phyloP scores from a whole-genome alignment of 1,140 invertebrate species.

The Lepidurus arcticus region DNA sequence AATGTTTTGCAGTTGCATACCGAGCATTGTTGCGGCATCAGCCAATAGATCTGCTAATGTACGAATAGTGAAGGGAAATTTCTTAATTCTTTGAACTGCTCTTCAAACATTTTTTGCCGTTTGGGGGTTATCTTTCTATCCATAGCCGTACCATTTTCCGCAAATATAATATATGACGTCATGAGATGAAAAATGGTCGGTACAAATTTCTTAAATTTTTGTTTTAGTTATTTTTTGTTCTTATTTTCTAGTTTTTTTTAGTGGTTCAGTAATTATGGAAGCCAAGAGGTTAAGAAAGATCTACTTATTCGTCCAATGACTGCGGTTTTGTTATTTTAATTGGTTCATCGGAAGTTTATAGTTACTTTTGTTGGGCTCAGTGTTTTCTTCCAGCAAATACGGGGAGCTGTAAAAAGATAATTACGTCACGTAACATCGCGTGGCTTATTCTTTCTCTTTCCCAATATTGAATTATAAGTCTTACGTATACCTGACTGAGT shows the following conservation, averaged over 20 bases:
- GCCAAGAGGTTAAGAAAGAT: too few species aligned
- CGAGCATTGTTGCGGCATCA: background rate
- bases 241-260: too few species aligned
- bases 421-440: background rate
- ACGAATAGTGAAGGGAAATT: too few species aligned
- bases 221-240: too few species aligned
- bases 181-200: too few species aligned
- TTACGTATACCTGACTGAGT: conserved; percentile 20
- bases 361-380: background rate
- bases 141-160: too few species aligned
- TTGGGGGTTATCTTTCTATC: too few species aligned
- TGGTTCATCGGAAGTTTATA: background rate
- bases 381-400: background rate
- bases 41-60: background rate
- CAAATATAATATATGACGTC: too few species aligned
- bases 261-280: too few species aligned
- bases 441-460: background rate
- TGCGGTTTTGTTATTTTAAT: background rate
- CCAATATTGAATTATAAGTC: background rate
- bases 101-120: too few species aligned
- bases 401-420: background rate
- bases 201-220: too few species aligned
- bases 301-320: background rate
- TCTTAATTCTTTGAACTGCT: too few species aligned
- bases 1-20: conserved; percentile 19